Base-by-base conservation (phyloP, 2,797 vertebrate species). In the Halcyon leucocephala region DNA sequence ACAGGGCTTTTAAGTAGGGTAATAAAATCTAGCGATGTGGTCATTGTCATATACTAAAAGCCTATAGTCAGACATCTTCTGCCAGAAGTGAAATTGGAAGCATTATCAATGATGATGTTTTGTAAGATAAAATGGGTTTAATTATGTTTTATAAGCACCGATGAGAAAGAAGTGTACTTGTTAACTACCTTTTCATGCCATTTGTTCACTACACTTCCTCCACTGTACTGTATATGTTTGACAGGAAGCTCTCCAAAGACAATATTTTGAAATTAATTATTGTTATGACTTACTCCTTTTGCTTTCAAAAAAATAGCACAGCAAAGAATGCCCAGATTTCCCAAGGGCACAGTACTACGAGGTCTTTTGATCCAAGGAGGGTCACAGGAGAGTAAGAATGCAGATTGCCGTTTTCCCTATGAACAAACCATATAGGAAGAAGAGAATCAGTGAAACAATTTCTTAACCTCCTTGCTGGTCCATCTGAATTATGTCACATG, bases 11-110 rank as follows among this genome's bases (percentile, higher is more conserved):
- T 88, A 96, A 96, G 67, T 69, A 89, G 51, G 39, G 35, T 94
- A 95, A 93, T 96, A 91, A 96, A 97, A 95, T 91, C 60, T 81
- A 52, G 65, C 82, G 89, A 91, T 96, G 76, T 93, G 92, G 95
- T 91, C 93, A 93, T 86, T 93, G 85, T 78, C 1, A 1, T 82
- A 28, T 55, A 29, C 80, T 91, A 83, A 95, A 82, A 94, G 85
- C 85, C 51, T 79, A 20, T 42, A 92, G 60, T 83, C 49, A 22
- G 5, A 24, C 41, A 89, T 28, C 48, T 92, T 90, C 82, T 93
- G 71, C 46, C 93, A 94, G 67, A 67, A 92, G 21, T 76, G 72
- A 90, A 95, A 96, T 90, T 88, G 95, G 58, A 94, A 66, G 51
- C 54, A 28, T 88, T 95, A 94, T 96, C 89, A 84, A 58, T 93